Base-by-base conservation (phyloP, 23 tunicate species). In the Styela clava region DNA sequence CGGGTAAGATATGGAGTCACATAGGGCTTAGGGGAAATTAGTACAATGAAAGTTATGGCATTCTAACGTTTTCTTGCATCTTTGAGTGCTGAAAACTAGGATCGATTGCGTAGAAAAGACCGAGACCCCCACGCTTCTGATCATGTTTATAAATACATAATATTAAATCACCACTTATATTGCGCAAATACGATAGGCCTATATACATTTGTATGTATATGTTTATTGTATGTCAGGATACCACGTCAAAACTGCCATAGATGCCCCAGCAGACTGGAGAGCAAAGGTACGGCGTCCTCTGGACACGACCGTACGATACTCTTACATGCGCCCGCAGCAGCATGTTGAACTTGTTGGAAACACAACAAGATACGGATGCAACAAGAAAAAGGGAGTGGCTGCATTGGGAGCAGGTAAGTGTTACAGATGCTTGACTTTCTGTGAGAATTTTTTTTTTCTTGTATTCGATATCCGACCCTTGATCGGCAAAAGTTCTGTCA, bases 311-410 rank as follows among this genome's bases (percentile, higher is more conserved):
- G 85, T 61, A 1, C 65, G 98, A 37, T 52, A 62, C 21, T 78
- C 92, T 1, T 93, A 93, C 84, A 37, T 62, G 61, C 76, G 37
- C 20, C 87, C 88, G 9, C 73, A 69, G 16, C 92, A 88, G 34
- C 86, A 85, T 36, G 83, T 86, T 18, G 87, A 84, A 64, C 86
- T 85, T 22, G 52, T 72, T 20, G 89, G 87, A 29, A 87, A 84
- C 79, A 79, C 85, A 1, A 69, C 95, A 3, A 69, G 98, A 83
- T 94, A 94, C 79, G 98, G 91, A 1, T 94, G 95, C 85, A 94
- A 94, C 61, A 72, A 85, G 62, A 83, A 79, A 2, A 86, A 94
- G 69, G 80, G 74, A 16, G 79, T 83, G 0, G 69, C 95, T 7
- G 98, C 98, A 1, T 68, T 85, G 28, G 98, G 98, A 62, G 87